Evolutionary conservation across 2,113 vertebrate genomes (phyloP), one percentile per base, ranked within the genome.

Genomic region (Gallinago media): DNA sequence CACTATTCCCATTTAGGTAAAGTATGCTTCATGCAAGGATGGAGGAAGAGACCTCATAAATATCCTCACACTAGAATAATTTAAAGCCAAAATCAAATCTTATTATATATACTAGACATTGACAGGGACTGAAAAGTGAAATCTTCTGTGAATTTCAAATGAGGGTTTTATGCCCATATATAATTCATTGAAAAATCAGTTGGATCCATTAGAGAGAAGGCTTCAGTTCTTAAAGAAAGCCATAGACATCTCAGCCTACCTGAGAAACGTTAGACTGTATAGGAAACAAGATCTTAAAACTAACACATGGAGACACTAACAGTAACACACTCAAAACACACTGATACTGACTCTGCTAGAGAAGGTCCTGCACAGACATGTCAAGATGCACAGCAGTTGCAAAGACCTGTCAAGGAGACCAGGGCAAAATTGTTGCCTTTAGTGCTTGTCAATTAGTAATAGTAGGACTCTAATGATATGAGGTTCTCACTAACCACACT

Each of bases 131-230:
- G 32, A 73, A 79, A 86, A 83, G 32, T 42, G 7, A 17, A 91
- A 83, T 68, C 27, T 59, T 52, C 44, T 79, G 12, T 6, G 3
- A 80, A 77, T 80, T 89, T 77, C 25, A 77, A 93, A 73, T 47
- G 0, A 0, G 3, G 5, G 2, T 3, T 55, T 93, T 42, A 83
- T 72, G 31, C 9, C 49, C 9, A 20, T 25, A 31, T 52, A n/a
- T 22, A 65, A 89, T 63, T 79, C 5, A 55, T 17, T 61, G 54
- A 56, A 94, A 82, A 74, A 55, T 36, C 8, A 1, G 0, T 52
- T 83, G 50, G 55, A 76, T 49, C 17, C 11, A 34, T 56, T 84
- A 32, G 40, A 83, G 15, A 72, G 25, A 83, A 65, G 7, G 9
- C 11, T 87, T 80, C 34, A 21, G 15, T 54, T 59, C 42, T 42